Evolutionary conservation across 2,113 vertebrate genomes (phyloP), one percentile per base, ranked within the genome.

Genomic region (Miniopterus natalensis): DNA sequence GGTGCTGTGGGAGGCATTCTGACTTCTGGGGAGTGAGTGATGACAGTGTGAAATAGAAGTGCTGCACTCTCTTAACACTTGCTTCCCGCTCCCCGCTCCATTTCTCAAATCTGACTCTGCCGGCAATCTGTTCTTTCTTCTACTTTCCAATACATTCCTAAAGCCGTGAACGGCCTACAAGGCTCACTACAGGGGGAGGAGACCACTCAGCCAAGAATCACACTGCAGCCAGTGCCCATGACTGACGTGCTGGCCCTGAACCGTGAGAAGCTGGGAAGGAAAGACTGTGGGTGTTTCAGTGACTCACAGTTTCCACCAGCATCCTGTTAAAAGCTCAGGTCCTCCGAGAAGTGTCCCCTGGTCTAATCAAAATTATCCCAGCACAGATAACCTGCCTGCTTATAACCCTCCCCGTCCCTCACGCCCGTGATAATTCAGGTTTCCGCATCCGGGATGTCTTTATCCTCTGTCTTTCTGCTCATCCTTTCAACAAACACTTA

Each of bases 101-200:
- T 3, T 96, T 97, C 97, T 97, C 96, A 87, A 55, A 96, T 96
- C 92, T 61, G 57, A 84, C 78, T 95, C 61, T 96, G 97, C 95
- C 96, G 98, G 90, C 92, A 83, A 0, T 95, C 59, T 96, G 84
- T 57, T 91, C 97, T 95, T 90, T 78, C 94, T 94, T 96, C 81
- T 84, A 63, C 97, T 92, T 92, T 90, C 61, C 4, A 92, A 45
- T 87, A 61, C 77, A 89, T 92, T 94, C 85, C 89, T 96, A 53
- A 92, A 96, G 70, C 79, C 91, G 92, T 10, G 0, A 45, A 47
- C 79, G 65, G 51, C 80, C 57, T 47, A 70, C 21, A 79, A 86
- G 68, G 63, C 88, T 91, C 1, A 0, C 45, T 85, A 68, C 83
- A 1, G 12, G 5, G 49, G 27, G 51, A 79, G 63, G 63, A 49